Evolutionary conservation across 2,888 invertebrate species (phyloP), one percentile per base, ranked within the genome.

Genomic region (Himalopsyche anomala): DNA sequence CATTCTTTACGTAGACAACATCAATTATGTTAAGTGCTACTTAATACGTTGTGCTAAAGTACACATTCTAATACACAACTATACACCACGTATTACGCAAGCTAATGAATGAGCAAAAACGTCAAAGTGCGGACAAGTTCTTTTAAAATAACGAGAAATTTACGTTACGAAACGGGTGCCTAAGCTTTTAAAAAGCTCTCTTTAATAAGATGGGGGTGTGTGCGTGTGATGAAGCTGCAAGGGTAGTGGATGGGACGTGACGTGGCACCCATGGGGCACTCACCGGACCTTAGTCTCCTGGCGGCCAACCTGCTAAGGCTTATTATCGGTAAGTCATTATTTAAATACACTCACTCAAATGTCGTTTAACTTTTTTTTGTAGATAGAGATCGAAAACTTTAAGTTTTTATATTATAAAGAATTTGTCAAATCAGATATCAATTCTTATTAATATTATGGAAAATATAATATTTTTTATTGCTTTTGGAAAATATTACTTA

Each of bases 221-320:
- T 38, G 82, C 54, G 82, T 51, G 54, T 54, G 54, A 55, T 38
- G 51, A n/a, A 54, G 82, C n/a, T 36, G 54, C 17, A 54, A 19
- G 74, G 74, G 74, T 55, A 54, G 82, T 80, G 42, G 84, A 56
- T 51, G 74, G 83, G 81, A 84, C 86, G 45, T 86, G 86, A 86
- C 85, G 74, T 74, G 74, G 83, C 84, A 54, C 91, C 92, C 91
- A 94, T 94, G 94, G 94, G 94, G 93, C 93, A 93, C 90, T 92
- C 94, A 90, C 92, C 93, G 90, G 94, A 94, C 91, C 92, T 94
- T 90, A 94, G 94, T 91, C 92, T 94, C 91, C 91, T 94, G 90
- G 93, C 92, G 89, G 94, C 94, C 90, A 94, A 93, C 91, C 92
- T 95, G 88, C 93, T 94, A 89, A 93, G 94, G 92, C 94, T 94